Base-by-base conservation (phyloP, 2,113 vertebrate species). In the Capreolus pygargus region DNA sequence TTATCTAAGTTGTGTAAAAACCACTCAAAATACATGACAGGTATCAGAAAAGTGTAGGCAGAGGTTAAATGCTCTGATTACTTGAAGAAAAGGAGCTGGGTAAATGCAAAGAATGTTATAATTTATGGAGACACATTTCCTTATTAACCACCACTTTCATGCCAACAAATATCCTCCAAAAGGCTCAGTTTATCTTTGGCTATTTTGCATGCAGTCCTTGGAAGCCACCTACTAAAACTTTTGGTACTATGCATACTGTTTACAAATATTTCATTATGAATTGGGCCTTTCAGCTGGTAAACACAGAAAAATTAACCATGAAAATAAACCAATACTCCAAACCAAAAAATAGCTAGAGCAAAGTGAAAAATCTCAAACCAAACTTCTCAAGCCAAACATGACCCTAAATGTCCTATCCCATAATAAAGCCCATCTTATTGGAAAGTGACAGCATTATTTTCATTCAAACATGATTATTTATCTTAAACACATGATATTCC, bases 401-500 rank as follows among this genome's bases (percentile, higher is more conserved):
- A 97, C 78, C 95, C 45, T 89, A 98, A 96, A 96, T 96, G 93
- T 79, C 45, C 57, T 97, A 21, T 61, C 1, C 92, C 58, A 89
- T 95, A 98, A 98, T 0, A 0, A 94, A 87, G 0, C 0, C 0
- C 0, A 89, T 54, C 94, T 98, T 98, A 97, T 89, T 95, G 83
- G 82, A 97, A 98, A 98, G 91, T 94, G 88, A 89, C 74, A 94
- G 76, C 81, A 98, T 91, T 95, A 47, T n/a, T 98, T 97, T 96
- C 98, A 57, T 58, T 58, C 8, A 97, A 97, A 92, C 78, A 70
- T 70, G n/a, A 61, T 95, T 28, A 78, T 83, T 89, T 96, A n/a
- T 89, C 33, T 86, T 86, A 93, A 92, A 50, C 33, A 45, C 8
- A 55, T 58, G 15, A 19, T 36, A 89, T 54, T 27, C 23, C 27